phyloP scores from a whole-genome alignment of 2,888 invertebrate genomes.

The Epistrophe eligans region DNA sequence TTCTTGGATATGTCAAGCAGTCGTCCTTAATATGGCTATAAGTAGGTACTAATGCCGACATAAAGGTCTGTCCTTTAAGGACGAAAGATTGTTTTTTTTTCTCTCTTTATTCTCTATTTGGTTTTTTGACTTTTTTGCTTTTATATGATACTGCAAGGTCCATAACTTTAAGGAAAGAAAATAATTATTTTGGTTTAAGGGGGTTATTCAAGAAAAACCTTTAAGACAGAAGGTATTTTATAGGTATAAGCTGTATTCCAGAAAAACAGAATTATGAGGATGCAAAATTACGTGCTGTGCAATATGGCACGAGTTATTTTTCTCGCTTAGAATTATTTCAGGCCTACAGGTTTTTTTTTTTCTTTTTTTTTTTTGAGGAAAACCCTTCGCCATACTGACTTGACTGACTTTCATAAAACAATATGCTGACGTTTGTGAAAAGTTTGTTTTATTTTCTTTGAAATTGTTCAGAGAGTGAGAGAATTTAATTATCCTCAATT shows the following conservation, averaged over 20 bases:
- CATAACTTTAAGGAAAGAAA: slow-evolving; percentile 33
- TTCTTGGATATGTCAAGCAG: slow-evolving; percentile 54
- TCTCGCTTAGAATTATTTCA: not conserved
- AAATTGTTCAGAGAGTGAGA: slow-evolving; percentile 11
- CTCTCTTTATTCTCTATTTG: not conserved
- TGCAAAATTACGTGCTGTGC: not conserved
- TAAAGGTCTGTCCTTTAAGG: slow-evolving; percentile 65
- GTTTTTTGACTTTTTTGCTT: slow-evolving; percentile 45
- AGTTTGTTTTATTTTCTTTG: not conserved
- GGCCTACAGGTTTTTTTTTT: not conserved
- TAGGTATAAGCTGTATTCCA: not conserved
- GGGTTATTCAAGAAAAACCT: slow-evolving; percentile 5
- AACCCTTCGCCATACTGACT: slow-evolving; percentile 6
- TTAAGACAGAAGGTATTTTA: slow-evolving; percentile 15
- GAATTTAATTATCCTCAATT: slow-evolving; percentile 12
- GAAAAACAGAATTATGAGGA: not conserved
- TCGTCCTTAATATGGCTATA: slow-evolving; percentile 54
- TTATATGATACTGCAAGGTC: slow-evolving; percentile 13
- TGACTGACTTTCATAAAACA: slow-evolving; percentile 16
- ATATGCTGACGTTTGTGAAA: not conserved
- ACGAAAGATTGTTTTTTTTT: slow-evolving; percentile 38
- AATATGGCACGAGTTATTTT: not conserved
- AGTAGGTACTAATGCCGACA: slow-evolving; percentile 64
- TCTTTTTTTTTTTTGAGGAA: not conserved
- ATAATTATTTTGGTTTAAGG: slow-evolving; percentile 24